Evolutionary conservation across 1,140 invertebrate genomes (phyloP).

Genomic region (Zaprionus africanus): DNA sequence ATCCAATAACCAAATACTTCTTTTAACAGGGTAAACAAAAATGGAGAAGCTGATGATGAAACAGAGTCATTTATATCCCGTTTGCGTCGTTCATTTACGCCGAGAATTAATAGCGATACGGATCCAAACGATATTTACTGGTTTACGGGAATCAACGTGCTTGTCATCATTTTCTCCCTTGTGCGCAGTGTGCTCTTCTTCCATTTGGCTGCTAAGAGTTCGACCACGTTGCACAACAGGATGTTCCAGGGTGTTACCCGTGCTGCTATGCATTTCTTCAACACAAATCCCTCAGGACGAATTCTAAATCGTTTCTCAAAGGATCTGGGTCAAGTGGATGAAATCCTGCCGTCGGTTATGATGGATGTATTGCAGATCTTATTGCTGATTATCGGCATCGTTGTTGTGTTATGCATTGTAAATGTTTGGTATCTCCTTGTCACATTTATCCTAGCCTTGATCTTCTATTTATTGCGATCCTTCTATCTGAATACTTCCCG

Average conservation of each 20-base stretch:
- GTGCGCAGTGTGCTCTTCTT: slow-evolving; percentile 88
- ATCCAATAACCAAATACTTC: not conserved
- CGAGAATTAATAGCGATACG: slow-evolving; percentile 65
- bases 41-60: slow-evolving; percentile 52
- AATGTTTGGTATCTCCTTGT: slow-evolving; percentile 91
- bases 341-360: slow-evolving; percentile 90
- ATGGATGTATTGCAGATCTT: slow-evolving; percentile 91
- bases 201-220: slow-evolving; percentile 89
- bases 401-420: slow-evolving; percentile 90
- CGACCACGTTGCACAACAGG: slow-evolving; percentile 89
- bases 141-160: slow-evolving; percentile 86
- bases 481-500: slow-evolving; percentile 93
- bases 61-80: slow-evolving; percentile 59
- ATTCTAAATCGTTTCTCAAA: slow-evolving; percentile 93
- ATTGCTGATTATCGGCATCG: slow-evolving; percentile 89
- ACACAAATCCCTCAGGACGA: slow-evolving; percentile 90
- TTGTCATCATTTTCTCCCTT: slow-evolving; percentile 87
- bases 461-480: slow-evolving; percentile 90
- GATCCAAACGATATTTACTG: slow-evolving; percentile 80
- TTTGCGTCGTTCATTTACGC: slow-evolving; percentile 51
- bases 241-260: slow-evolving; percentile 92
- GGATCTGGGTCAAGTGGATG: slow-evolving; percentile 94
- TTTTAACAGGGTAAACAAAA: slow-evolving; percentile 74
- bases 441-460: slow-evolving; percentile 87
- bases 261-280: slow-evolving; percentile 93